phyloP scores from a whole-genome alignment of 2,797 vertebrate species.

The Pseudochirops corinnae region DNA sequence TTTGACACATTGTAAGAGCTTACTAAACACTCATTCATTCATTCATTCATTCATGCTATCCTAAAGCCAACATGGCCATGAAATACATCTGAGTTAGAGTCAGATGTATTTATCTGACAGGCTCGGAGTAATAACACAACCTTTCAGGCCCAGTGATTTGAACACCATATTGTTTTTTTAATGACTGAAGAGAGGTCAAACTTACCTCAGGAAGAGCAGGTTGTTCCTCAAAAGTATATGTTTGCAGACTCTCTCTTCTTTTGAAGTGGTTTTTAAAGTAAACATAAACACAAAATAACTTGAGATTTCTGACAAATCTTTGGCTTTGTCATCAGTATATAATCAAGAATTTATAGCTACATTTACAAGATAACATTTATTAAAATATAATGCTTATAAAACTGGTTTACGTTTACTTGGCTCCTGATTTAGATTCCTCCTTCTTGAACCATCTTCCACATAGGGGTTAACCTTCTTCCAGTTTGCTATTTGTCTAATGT shows the following conservation, averaged over 20 bases:
- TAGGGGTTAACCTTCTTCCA: neutral
- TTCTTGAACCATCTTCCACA: neutral
- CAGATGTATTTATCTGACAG: neutral
- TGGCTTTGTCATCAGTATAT: neutral
- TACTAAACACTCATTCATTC: neutral
- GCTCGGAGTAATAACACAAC: neutral
- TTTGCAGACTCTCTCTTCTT: conserved; percentile 89
- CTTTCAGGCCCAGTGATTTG: neutral
- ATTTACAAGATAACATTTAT: neutral
- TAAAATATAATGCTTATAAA: neutral
- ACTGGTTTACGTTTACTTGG: neutral
- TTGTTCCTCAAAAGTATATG: conserved; percentile 90
- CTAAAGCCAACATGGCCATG: neutral
- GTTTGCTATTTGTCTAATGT: neutral
- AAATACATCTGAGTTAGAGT: neutral
- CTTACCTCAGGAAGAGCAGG: conserved; percentile 91
- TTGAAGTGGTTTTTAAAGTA: conserved; percentile 89
- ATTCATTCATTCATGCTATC: neutral
- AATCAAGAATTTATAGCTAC: neutral
- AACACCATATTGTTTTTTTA: conserved; percentile 3
- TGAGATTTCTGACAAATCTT: conserved; percentile 16
- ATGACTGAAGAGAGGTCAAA: conserved; percentile 51
- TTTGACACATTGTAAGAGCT: neutral
- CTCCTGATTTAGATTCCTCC: neutral
- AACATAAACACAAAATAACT: neutral